Base-by-base conservation (phyloP, 1,140 invertebrate genomes). In the Metopolophium dirhodum region DNA sequence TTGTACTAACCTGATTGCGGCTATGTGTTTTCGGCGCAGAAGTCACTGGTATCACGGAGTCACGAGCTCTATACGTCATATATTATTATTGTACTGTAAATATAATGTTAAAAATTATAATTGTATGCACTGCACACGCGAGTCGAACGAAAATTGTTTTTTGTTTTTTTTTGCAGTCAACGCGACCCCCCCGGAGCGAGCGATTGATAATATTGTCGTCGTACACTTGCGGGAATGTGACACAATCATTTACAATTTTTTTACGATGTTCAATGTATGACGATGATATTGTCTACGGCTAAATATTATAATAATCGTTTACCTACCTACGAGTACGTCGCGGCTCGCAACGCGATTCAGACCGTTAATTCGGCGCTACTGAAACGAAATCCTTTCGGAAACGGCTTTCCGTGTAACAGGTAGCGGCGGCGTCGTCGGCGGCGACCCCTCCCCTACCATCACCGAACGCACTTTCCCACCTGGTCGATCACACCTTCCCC, bases 361-460 rank as follows among this genome's bases (percentile, higher is more conserved):
- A 61, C 91, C 91, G 91, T 93, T 93, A 93, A 93, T 93, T 93
- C 91, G 82, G 49, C 91, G 77, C 91, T 54, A 93, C 91, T 93
- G 85, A 93, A 93, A 51, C 47, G 82, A 86, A 93, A 93, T 86
- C 77, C 90, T 47, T n/a, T 49, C 90, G 35, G 35, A 90, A 57
- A 77, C 91, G 45, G 47, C 91, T 54, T 91, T 35, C 77, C 23
- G 91, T 93, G 91, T 93, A 93, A 93, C 91, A 93, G 91, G 91
- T 93, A 93, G 91, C 91, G 49, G 49, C 77, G 47, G 68, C 11
- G 37, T 3, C 90, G n/a, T 51, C 91, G n/a, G 45, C 49, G 22
- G 18, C 45, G 20, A 9, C 61, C 51, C 20, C 37, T 9, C 61
- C 45, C 45, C 61, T 23, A 3, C 49, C 9, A 61, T 41, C 35